Base-by-base conservation (phyloP, 2,888 invertebrate genomes). In the Plebejus anna region DNA sequence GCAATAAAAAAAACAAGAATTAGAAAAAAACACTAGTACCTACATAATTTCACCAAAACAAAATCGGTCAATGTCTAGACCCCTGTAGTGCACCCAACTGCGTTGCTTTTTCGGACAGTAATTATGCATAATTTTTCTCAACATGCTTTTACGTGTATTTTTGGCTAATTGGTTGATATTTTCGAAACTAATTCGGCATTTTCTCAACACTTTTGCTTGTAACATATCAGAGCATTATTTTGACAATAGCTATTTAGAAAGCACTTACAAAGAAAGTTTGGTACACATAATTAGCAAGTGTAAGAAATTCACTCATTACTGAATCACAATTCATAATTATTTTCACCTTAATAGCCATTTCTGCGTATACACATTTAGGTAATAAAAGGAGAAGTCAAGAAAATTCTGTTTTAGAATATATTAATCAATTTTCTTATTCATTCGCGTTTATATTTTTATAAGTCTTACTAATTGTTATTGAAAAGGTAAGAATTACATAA, bases 241-340 rank as follows among this genome's bases (percentile, higher is more conserved):
- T 73, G 73, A 73, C 73, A 73, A 73, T 73, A 55, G 73, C 51
- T 55, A 55, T 73, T 51, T 73, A 73, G 73, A 73, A 73, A 73
- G 73, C 51, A 73, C 55, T 73, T 73, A 73, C 51, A 55, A 73
- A 73, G 73, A 73, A 73, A 73, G 73, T 73, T 66, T 73, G 73
- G 73, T 73, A 55, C 73, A 73, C 73, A 73, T 73, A 73, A 73
- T 73, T 73, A 73, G 22, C 73, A 73, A 32, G 73, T 73, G 51
- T 73, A 73, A 55, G 73, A 73, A 51, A 73, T 73, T 72, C 73
- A 73, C 73, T 73, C 73, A 73, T 73, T 73, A 73, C 72, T 32
- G 47, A 73, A 73, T 51, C 55, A 73, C 73, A 73, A 73, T 73
- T 73, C 73, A 51, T 73, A 73, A 73, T 73, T 55, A 55, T 73